phyloP scores from a whole-genome alignment of 1,140 invertebrate species.

The Drosophila pallidifrons region DNA sequence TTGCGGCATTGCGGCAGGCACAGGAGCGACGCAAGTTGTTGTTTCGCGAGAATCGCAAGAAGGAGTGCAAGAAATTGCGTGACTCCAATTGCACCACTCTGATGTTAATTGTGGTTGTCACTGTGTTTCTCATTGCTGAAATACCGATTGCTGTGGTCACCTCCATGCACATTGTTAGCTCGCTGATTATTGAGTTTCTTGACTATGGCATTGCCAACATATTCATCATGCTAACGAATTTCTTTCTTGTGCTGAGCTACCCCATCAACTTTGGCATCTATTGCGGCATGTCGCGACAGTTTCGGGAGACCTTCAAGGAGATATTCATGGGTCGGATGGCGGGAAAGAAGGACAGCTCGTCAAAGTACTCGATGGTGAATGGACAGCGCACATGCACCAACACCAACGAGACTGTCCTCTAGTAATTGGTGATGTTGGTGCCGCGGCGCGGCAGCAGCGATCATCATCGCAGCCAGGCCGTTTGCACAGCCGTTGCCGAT shows the following conservation, averaged over 20 bases:
- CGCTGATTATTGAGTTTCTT: conserved; percentile 89
- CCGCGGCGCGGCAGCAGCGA: conserved; percentile 74
- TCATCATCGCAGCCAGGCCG: conserved; percentile 55
- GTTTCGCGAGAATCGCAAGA: conserved; percentile 93
- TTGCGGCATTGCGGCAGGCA: conserved; percentile 92
- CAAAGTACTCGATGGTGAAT: conserved; percentile 91
- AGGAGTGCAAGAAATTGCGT: conserved; percentile 92
- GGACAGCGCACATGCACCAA: conserved; percentile 92
- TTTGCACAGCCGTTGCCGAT: conserved; percentile 46
- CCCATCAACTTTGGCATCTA: conserved; percentile 98
- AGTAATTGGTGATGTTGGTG: conserved; percentile 86
- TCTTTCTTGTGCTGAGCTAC: conserved; percentile 96
- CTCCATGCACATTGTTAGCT: conserved; percentile 93
- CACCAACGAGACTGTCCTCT: conserved; percentile 93
- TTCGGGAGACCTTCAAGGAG: conserved; percentile 96
- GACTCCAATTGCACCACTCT: conserved; percentile 97
- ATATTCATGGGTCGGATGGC: conserved; percentile 90
- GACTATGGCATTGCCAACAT: conserved; percentile 93
- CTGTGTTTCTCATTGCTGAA: conserved; percentile 95
- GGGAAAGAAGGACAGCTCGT: conserved; percentile 88
- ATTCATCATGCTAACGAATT: conserved; percentile 94
- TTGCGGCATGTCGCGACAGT: conserved; percentile 97
- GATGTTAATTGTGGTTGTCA: conserved; percentile 98
- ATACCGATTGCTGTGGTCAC: conserved; percentile 96
- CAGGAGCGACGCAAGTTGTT: conserved; percentile 92